Percentiles rank a stretch among this genome's conserved stretches.
These are phyloP conservation scores for Porites cylindrica DNA, from an alignment of 92 coral and sea anemone species.

Conservation along the genomic window DNA sequence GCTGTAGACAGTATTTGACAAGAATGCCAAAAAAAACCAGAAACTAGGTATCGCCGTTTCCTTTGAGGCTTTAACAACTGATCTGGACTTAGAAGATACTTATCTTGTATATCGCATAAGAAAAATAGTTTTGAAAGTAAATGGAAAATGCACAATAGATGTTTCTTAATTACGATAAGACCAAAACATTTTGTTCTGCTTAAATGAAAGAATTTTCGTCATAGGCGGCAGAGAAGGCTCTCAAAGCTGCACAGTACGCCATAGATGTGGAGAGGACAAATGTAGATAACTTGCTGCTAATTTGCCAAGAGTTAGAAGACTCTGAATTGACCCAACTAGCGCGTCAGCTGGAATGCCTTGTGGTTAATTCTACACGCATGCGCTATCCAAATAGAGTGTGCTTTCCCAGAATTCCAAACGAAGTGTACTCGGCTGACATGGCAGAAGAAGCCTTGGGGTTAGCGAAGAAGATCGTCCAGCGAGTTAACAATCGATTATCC, in stretches of 20 bases:
- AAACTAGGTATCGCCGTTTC: no score
- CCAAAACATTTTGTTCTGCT: not conserved
- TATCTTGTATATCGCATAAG: no score
- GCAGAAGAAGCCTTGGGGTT: slow-evolving; percentile 2
- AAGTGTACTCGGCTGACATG: slow-evolving; percentile 47
- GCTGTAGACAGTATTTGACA: no score
- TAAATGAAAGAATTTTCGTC: not conserved
- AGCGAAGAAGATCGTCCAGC: not conserved
- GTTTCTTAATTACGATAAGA: no score
- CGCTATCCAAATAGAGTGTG: slow-evolving; percentile 79
- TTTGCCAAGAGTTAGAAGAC: slow-evolving; percentile 15
- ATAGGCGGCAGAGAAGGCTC: slow-evolving; percentile 42
- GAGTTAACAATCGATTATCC: not conserved
- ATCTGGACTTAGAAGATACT: no score
- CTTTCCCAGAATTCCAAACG: slow-evolving; percentile 75
- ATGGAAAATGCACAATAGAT: no score
- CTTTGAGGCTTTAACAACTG: no score
- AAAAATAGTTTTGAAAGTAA: no score
- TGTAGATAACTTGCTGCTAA: slow-evolving; percentile 2
- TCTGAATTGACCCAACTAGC: slow-evolving; percentile 36
- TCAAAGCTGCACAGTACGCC: slow-evolving; percentile 21
- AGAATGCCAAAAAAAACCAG: no score
- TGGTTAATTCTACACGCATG: slow-evolving; percentile 77
- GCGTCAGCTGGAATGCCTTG: slow-evolving; percentile 40
- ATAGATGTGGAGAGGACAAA: not conserved